Conservation (phyloP, 2,888 invertebrate species). For the Alloplasta piceator region DNA sequence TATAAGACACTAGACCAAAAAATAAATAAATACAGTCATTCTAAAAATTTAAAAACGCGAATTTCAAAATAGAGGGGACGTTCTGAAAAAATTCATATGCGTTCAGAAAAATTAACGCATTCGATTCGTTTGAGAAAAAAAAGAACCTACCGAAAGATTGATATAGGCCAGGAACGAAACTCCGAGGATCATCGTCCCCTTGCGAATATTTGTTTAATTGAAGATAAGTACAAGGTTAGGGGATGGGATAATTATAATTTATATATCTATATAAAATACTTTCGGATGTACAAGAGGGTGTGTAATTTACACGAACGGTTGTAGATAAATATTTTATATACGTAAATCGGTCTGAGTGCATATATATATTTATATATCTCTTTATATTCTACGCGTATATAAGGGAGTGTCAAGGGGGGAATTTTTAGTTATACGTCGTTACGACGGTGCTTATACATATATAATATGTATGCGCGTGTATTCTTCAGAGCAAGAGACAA, state of each 20-base stretch:
- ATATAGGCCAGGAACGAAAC: constrained; percentile 17
- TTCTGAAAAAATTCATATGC: too few species aligned
- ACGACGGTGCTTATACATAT: background rate
- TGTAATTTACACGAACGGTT: constrained; percentile 27
- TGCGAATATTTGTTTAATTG: constrained; percentile 63
- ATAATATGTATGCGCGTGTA: background rate
- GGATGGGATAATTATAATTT: background rate
- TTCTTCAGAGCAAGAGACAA: constrained; percentile 31
- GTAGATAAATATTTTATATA: constrained; percentile 49
- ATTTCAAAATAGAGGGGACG: too few species aligned
- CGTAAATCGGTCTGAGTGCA: constrained; percentile 46
- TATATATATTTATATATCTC: background rate
- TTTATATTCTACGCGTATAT: constrained; percentile 5
- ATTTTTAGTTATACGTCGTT: constrained; percentile 23
- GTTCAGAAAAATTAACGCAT: too few species aligned
- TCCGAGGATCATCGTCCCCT: constrained; percentile 32
- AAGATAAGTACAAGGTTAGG: constrained; percentile 47
- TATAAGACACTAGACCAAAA: too few species aligned
- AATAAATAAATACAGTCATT: too few species aligned
- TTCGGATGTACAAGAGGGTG: constrained; percentile 24
- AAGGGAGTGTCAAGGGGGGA: constrained; percentile 14
- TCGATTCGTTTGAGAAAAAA: too few species aligned
- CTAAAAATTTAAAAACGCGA: too few species aligned
- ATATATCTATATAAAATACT: constrained; percentile 2
- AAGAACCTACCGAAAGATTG: too few species aligned